Evolutionary conservation across 1,140 invertebrate species (phyloP).

Genomic region (Chionoecetes opilio): DNA sequence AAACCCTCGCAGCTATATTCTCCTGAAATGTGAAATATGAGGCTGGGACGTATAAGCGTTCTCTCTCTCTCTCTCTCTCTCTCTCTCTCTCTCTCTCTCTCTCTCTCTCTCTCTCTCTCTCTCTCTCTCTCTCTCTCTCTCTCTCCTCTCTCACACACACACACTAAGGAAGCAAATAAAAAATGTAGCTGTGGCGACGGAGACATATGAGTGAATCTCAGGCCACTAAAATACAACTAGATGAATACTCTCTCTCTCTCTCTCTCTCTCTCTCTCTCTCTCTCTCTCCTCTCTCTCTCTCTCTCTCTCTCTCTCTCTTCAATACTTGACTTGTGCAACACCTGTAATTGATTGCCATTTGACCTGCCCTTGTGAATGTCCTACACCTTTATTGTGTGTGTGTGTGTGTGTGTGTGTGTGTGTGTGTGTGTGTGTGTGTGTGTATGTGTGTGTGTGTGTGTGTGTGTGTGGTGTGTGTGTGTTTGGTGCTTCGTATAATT

Average conservation of each 20-base stretch:
- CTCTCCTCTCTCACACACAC: too few species aligned
- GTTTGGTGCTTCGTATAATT: too few species aligned
- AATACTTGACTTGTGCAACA: neutral
- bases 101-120: neutral
- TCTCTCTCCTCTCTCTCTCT: neutral
- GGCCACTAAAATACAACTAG: too few species aligned
- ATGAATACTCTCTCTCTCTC: neutral
- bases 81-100: neutral
- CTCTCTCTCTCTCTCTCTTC: neutral
- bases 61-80: neutral
- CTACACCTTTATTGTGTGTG: neutral
- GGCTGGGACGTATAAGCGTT: neutral
- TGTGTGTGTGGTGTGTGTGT: neutral
- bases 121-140: neutral
- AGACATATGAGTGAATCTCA: too few species aligned
- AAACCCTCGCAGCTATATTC: neutral
- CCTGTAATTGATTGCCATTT: too few species aligned
- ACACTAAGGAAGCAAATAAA: too few species aligned
- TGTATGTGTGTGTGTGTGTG: neutral
- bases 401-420: slow-evolving; percentile 31
- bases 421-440: neutral
- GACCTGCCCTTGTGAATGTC: too few species aligned
- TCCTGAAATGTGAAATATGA: neutral
- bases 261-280: neutral
- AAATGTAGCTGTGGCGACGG: too few species aligned